Evolutionary conservation across 2,797 vertebrate genomes (phyloP), one percentile per base, ranked within the genome.

Genomic region (Ficedula albicollis): DNA sequence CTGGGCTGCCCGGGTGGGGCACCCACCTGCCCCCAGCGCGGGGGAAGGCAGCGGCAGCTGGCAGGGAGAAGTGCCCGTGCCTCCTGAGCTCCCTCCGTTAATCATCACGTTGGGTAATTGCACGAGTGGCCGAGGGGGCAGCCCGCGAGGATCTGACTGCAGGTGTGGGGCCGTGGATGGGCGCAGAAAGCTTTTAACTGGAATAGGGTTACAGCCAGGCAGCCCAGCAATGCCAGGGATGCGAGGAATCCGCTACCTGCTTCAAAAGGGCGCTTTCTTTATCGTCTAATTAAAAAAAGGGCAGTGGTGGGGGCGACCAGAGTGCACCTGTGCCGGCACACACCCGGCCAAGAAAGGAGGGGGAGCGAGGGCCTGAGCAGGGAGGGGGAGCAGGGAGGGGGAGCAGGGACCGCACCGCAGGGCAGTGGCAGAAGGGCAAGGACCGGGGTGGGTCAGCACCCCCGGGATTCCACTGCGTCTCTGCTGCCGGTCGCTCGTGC

Each of bases 241-340:
- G 96, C 0, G 19, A 96, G 94, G 97, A 97, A 97, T 97, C 95
- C 88, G 67, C 82, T 72, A 78, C 75, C 76, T 89, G 74, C 92
- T 96, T 97, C 95, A 96, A 97, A 96, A 97, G 97, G 95, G 93
- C 1, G 95, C 97, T 96, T 97, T 97, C 96, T 97, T 96, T 96
- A 96, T 96, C 54, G 0, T 70, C 83, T 97, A 96, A 97, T 97
- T 95, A 96, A 96, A 96, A 94, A 87, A 80, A 76, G 75, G 82
- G 70, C 69, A 87, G 84, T 0, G 2, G 25, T 10, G 67, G 72
- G 49, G 46, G 63, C 86, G 80, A 43, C 36, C 0, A 1, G 43
- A 0, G 69, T 6, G 46, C 97, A 97, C 97, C 96, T 97, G 97
- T 21, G 21, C 63, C 0, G 8, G 54, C 54, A 83, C 92, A 79